A percentile compares a stretch with the other conserved stretches of the same genome.
phyloP scores from a whole-genome alignment of 2,888 invertebrate genomes.

The Agapetus fuscipes region DNA sequence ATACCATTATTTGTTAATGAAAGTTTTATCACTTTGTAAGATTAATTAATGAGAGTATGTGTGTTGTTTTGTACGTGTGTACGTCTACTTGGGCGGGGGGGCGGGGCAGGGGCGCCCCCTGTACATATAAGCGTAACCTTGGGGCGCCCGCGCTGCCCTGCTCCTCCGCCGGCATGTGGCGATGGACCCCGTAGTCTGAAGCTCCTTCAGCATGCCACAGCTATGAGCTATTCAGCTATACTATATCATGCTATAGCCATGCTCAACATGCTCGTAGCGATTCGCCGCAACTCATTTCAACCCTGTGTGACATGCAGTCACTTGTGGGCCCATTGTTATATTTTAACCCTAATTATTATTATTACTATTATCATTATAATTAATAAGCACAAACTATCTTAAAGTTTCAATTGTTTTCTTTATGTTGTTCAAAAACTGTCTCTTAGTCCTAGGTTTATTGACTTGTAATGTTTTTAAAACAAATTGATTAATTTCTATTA shows the following conservation, averaged over 20 bases:
- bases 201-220: conserved; percentile 14
- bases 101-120: not conserved
- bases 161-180: conserved; percentile 9
- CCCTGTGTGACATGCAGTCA: conserved; percentile 1
- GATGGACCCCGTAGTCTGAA: conserved; percentile 13
- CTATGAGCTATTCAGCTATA: too few relatives aligned
- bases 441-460: conserved; percentile 17
- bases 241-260: conserved; percentile 5
- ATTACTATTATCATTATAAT: too few relatives aligned
- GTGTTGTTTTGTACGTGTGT: conserved; percentile 5
- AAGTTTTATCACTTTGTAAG: conserved; percentile 12
- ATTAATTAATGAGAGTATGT: conserved; percentile 7
- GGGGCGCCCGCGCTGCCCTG: not conserved
- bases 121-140: too few relatives aligned
- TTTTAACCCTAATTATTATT: conserved; percentile 2
- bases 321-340: conserved; percentile 3
- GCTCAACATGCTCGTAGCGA: not conserved
- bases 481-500: conserved; percentile 15
- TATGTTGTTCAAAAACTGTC: conserved; percentile 20
- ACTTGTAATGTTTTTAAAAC: conserved; percentile 20
- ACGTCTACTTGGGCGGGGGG: not conserved
- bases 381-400: conserved; percentile 8
- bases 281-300: conserved; percentile 8
- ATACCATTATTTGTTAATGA: conserved; percentile 15
- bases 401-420: conserved; percentile 16